A percentile compares a stretch with the other conserved stretches of the same genome.
These are phyloP conservation scores for Falco naumanni DNA, from an alignment of 2,797 vertebrate species.

Conservation along the genomic window DNA sequence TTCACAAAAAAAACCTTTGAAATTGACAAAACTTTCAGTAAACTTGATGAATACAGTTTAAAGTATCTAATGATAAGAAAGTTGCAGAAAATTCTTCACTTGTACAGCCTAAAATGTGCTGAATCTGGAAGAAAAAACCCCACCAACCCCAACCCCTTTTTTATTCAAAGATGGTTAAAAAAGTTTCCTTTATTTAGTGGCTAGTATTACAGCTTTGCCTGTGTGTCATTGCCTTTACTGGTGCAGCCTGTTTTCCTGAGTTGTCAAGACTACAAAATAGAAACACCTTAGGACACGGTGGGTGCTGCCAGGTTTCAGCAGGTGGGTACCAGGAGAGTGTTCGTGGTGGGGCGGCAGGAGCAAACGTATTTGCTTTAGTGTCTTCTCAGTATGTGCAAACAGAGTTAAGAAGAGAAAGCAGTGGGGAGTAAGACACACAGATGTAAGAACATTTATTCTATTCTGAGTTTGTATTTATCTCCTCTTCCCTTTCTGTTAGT, in stretches of 20 bases:
- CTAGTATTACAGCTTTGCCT: conserved; percentile 8
- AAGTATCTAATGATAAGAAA: conserved; percentile 76
- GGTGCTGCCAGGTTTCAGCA: neutral
- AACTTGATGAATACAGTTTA: conserved; percentile 62
- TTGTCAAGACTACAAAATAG: conserved; percentile 51
- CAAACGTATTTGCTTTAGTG: neutral
- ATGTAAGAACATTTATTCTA: neutral
- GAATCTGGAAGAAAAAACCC: conserved; percentile 39
- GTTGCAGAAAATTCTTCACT: conserved; percentile 72
- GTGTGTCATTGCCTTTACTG: neutral
- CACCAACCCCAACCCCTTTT: neutral
- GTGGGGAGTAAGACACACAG: neutral
- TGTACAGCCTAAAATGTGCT: conserved; percentile 69
- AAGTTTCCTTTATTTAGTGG: conserved; percentile 1
- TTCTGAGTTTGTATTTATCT: neutral
- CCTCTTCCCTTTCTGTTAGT: neutral
- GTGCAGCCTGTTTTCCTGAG: conserved; percentile 63
- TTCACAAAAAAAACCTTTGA: conserved; percentile 54
- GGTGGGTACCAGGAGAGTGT: neutral
- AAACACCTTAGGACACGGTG: neutral
- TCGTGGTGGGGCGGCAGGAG: neutral
- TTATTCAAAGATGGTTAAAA: conserved; percentile 67
- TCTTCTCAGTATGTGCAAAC: conserved; percentile 2
- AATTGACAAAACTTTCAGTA: conserved; percentile 65
- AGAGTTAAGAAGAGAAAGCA: neutral